phyloP scores from a whole-genome alignment of 2,113 vertebrate genomes.

The Picathartes gymnocephalus region DNA sequence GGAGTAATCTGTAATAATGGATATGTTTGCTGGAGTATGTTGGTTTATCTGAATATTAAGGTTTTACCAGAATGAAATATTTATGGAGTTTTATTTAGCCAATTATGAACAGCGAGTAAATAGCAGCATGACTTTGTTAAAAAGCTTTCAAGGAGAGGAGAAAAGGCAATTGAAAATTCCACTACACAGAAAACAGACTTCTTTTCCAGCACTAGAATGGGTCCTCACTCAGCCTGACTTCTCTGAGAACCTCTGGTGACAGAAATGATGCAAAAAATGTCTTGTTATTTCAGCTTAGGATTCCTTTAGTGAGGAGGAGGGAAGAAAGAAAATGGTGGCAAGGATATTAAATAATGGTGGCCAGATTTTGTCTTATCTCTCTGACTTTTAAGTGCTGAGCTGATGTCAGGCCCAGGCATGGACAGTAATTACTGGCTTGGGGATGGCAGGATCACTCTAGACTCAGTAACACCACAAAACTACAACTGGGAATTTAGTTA shows the following conservation, averaged over 20 bases:
- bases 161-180: neutral
- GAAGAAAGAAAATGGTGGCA: neutral
- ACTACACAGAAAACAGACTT: neutral
- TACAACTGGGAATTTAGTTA: neutral
- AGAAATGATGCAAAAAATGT: neutral
- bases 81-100: neutral
- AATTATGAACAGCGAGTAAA: neutral
- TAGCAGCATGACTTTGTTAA: neutral
- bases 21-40: neutral
- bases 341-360: neutral
- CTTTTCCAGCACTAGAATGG: neutral
- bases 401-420: neutral
- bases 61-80: neutral
- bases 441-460: neutral
- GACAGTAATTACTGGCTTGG: neutral
- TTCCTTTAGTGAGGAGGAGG: neutral
- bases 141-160: neutral
- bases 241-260: neutral
- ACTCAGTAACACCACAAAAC: neutral
- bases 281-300: neutral
- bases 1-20: neutral
- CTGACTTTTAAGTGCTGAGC: neutral
- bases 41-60: neutral
- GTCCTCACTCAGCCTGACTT: neutral
- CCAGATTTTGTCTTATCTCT: neutral